These are phyloP conservation scores for Monomorium pharaonis DNA, from an alignment of 1,140 invertebrate species.

Conservation along the genomic window DNA sequence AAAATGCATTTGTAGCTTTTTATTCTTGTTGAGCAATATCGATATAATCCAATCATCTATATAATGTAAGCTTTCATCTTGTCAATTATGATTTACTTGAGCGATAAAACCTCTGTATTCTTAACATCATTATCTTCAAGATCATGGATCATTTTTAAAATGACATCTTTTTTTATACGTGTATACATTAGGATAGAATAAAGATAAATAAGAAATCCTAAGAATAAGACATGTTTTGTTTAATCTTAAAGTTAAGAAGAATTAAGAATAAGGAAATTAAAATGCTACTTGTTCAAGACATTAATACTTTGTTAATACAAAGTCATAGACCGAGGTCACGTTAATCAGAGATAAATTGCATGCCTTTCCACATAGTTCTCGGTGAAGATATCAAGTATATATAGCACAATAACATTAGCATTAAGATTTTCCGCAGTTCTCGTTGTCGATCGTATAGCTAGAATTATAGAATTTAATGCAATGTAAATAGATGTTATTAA, in stretches of 20 bases:
- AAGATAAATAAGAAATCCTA: not conserved
- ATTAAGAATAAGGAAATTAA: not conserved
- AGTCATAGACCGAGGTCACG: not conserved
- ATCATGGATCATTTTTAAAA: not conserved
- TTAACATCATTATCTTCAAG: not conserved
- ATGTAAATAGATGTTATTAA: not conserved
- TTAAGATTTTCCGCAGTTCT: not conserved
- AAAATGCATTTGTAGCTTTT: too few species aligned
- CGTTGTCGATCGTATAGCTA: not conserved
- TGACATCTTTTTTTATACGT: not conserved
- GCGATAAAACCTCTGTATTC: too few species aligned
- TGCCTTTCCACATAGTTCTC: too few species aligned
- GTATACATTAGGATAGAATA: slow-evolving; percentile 24
- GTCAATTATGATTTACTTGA: too few species aligned
- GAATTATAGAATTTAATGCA: not conserved
- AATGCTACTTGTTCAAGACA: not conserved
- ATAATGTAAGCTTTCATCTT: too few species aligned
- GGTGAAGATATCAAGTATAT: too few species aligned
- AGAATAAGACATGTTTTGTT: not conserved
- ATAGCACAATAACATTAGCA: too few species aligned
- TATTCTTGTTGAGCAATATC: too few species aligned
- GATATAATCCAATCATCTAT: too few species aligned
- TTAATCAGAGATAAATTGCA: not conserved
- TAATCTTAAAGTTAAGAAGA: not conserved
- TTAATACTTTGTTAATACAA: not conserved